phyloP scores from a whole-genome alignment of 2,113 vertebrate genomes.

The Leucopsar rothschildi region DNA sequence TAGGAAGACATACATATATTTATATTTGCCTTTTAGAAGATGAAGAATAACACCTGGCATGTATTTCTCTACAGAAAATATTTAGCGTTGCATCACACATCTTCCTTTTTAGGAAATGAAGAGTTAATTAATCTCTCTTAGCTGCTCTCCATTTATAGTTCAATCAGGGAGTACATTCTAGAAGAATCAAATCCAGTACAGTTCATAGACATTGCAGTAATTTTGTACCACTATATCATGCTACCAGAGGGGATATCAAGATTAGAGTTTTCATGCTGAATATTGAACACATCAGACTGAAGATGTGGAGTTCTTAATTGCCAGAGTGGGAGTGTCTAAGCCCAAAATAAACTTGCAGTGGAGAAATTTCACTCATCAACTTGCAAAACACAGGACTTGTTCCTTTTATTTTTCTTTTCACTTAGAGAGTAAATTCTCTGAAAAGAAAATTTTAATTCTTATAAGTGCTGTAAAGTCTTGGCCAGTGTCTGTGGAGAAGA shows the following conservation, averaged over 20 bases:
- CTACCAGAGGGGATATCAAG: slow-evolving; percentile 15
- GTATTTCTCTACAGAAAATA: background rate
- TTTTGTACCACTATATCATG: background rate
- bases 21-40: background rate
- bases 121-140: slow-evolving; percentile 47
- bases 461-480: background rate
- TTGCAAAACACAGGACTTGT: background rate
- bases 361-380: background rate
- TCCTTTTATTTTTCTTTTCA: background rate
- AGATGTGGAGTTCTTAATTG: background rate
- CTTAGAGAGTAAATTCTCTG: background rate
- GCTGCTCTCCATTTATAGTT: slow-evolving; percentile 25
- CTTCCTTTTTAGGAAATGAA: slow-evolving; percentile 22
- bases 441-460: background rate
- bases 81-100: slow-evolving; percentile 10
- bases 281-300: background rate
- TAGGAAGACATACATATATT: background rate
- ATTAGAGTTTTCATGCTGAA: slow-evolving; percentile 28
- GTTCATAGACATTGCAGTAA: background rate
- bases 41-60: background rate
- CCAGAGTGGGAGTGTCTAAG: background rate
- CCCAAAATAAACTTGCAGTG: background rate
- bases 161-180: slow-evolving; percentile 13
- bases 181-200: slow-evolving; percentile 12
- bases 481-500: background rate